Conservation (phyloP, 2,797 vertebrate genomes). For the Muraenolepis orangiensis region DNA sequence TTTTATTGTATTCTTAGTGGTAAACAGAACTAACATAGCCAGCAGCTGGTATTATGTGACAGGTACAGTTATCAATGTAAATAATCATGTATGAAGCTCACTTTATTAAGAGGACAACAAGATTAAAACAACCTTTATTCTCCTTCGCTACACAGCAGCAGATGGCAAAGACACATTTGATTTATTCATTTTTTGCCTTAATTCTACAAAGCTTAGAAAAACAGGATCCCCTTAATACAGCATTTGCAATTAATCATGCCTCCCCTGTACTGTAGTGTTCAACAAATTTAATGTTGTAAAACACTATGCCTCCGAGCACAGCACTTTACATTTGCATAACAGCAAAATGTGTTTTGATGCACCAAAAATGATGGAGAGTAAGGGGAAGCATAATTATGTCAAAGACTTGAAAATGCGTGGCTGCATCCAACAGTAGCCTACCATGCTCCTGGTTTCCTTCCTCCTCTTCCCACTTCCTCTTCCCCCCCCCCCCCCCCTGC, state of each 20-base stretch:
- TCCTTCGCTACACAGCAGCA: too few species aligned
- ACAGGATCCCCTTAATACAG: constrained; percentile 24
- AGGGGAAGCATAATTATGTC: constrained; percentile 43
- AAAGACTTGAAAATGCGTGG: constrained; percentile 51
- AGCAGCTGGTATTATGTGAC: too few species aligned
- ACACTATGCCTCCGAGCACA: constrained; percentile 49
- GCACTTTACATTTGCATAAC: constrained; percentile 30
- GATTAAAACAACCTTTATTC: too few species aligned
- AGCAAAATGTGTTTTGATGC: constrained; percentile 49
- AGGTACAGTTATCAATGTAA: too few species aligned
- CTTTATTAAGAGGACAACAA: too few species aligned
- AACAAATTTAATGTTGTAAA: constrained; percentile 58
- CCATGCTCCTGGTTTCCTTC: constrained; percentile 2
- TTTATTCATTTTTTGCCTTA: too few species aligned
- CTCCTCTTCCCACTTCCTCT: background rate
- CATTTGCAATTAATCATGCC: constrained; percentile 60
- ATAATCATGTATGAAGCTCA: too few species aligned
- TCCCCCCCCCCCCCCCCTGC: constrained; percentile 5
- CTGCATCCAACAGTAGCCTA: constrained; percentile 21
- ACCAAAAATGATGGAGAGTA: constrained; percentile 42
- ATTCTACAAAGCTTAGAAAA: constrained; percentile 56
- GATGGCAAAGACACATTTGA: too few species aligned
- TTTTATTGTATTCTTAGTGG: too few species aligned
- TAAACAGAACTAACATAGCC: too few species aligned
- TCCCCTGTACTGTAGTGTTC: constrained; percentile 51